Base-by-base conservation (phyloP, 2,113 vertebrate genomes). In the Silurus meridionalis region DNA sequence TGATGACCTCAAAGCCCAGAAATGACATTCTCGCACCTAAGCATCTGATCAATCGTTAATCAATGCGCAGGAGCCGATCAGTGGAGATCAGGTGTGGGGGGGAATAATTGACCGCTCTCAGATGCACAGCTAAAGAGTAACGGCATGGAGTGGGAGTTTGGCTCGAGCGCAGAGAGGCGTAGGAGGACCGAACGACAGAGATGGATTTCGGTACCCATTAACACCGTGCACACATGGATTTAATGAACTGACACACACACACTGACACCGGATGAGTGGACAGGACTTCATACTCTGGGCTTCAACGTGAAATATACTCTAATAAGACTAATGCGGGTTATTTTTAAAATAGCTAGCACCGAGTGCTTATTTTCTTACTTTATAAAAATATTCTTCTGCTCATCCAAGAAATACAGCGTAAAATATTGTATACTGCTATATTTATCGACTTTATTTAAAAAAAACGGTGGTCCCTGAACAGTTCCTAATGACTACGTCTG, bases 41-140 rank as follows among this genome's bases (percentile, higher is more conserved):
- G 85, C 37, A 53, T 80, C 86, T 61, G 89, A 71, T 89, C 83
- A 61, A 89, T 90, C 61, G 52, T 25, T 81, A 60, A 80, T 89
- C 86, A 67, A 90, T 89, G 80, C 5, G 2, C 53, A 8, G 8
- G 64, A 53, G 37, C 58, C 37, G 80, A 90, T 90, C 50, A 28
- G 72, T 72, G 66, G 60, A 83, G 69, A 89, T 86, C 74, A 64
- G 85, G 37, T 86, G 58, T 78, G 79, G 75, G 48, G 48, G 28
- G 17, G 60, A 2, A 87, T 72, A 80, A 85, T 83, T 75, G 79
- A 83, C 48, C 60, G 25, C 60, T 67, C 17, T 66, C 78, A 55
- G 50, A 57, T 78, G 66, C 15, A 67, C 37, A n/a, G 78, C 75
- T 17, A 61, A 57, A 78, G 13, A 63, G 63, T 13, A 63, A 67